A percentile compares a stretch with the other conserved stretches of the same genome.
phyloP scores from a whole-genome alignment of 1,140 invertebrate genomes.

The Zaprionus capensis region DNA sequence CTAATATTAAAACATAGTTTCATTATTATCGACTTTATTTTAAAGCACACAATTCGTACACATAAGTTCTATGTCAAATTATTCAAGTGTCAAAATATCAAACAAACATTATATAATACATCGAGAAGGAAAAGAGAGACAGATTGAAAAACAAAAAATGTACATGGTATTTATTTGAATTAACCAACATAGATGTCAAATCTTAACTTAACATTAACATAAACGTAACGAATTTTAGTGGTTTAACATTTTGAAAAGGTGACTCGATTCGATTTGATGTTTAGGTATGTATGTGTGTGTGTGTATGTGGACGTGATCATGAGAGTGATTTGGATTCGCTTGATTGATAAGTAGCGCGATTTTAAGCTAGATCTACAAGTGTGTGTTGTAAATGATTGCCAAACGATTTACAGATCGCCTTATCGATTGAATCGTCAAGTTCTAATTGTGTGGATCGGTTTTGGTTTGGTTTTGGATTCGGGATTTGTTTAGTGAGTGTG shows the following conservation, averaged over 20 bases:
- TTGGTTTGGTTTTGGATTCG: slow-evolving; percentile 6
- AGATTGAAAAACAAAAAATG: slow-evolving; percentile 28
- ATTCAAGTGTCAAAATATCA: slow-evolving; percentile 25
- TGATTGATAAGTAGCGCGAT: slow-evolving; percentile 36
- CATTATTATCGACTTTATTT: slow-evolving; percentile 45
- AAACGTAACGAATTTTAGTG: slow-evolving; percentile 54
- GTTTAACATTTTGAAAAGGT: slow-evolving; percentile 33
- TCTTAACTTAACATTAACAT: slow-evolving; percentile 55
- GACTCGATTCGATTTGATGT: slow-evolving; percentile 45
- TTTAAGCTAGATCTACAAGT: slow-evolving; percentile 29
- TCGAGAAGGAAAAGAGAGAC: slow-evolving; percentile 34
- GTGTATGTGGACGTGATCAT: slow-evolving; percentile 19
- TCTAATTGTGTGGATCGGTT: slow-evolving; percentile 26
- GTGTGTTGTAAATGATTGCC: slow-evolving; percentile 26
- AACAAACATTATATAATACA: slow-evolving; percentile 49
- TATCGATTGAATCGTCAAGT: slow-evolving; percentile 24
- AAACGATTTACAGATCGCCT: slow-evolving; percentile 37
- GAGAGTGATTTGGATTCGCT: slow-evolving; percentile 23
- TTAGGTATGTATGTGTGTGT: slow-evolving; percentile 24
- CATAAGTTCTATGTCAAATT: slow-evolving; percentile 25
- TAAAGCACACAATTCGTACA: slow-evolving; percentile 38
- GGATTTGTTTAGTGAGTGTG: slow-evolving; percentile 20
- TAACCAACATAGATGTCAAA: slow-evolving; percentile 43
- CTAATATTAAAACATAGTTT: slow-evolving; percentile 56
- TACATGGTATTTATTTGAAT: slow-evolving; percentile 47